Evolutionary conservation across 2,113 vertebrate genomes (phyloP).

Genomic region (Protobothrops flavoviridis): DNA sequence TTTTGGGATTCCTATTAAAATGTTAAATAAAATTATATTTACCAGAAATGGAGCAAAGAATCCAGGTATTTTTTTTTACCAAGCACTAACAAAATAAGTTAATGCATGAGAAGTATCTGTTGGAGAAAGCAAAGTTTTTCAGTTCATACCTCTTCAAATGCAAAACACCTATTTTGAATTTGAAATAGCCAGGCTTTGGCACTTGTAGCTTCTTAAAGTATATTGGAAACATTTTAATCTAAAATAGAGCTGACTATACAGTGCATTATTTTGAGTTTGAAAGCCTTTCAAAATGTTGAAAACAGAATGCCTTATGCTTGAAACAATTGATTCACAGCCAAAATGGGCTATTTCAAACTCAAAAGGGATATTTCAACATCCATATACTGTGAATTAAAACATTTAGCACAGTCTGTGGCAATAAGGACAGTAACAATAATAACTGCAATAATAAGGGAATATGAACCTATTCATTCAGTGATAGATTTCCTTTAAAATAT

Average conservation of each 20-base stretch:
- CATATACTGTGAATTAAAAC: neutral
- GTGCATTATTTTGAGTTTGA: neutral
- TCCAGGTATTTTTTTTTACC: neutral
- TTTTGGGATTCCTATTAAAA: neutral
- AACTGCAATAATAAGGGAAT: neutral
- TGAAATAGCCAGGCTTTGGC: neutral
- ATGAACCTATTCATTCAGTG: neutral
- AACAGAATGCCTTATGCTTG: neutral
- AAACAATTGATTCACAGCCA: neutral
- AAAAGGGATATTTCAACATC: neutral
- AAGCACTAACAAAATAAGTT: neutral
- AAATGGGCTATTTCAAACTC: neutral
- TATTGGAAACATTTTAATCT: neutral
- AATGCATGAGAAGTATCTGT: neutral
- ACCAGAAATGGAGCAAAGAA: neutral
- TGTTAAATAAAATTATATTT: neutral
- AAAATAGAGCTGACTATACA: neutral
- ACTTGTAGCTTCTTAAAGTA: neutral
- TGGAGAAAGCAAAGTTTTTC: neutral
- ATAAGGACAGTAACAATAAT: neutral
- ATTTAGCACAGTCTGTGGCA: neutral
- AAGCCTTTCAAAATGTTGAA: neutral
- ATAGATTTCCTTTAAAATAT: neutral
- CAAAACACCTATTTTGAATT: neutral
- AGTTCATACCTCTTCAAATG: neutral